phyloP scores from a whole-genome alignment of 2,113 vertebrate genomes.

The Atractosteus spatula region DNA sequence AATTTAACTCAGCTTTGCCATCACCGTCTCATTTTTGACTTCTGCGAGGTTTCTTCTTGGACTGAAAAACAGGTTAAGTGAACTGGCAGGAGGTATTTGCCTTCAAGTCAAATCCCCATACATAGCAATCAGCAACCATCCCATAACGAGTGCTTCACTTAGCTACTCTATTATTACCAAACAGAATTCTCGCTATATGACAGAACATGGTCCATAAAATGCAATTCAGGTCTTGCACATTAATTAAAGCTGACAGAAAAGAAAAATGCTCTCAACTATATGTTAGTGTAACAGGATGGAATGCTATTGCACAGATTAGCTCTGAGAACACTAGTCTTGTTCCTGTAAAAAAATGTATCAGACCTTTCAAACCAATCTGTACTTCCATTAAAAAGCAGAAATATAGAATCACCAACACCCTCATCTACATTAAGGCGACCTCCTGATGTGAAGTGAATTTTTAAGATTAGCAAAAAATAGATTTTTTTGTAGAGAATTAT shows the following conservation, averaged over 20 bases:
- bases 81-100: slow-evolving; percentile 4
- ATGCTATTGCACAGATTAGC: no score
- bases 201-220: not conserved
- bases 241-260: not conserved
- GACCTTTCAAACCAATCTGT: no score
- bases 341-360: no score
- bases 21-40: not conserved
- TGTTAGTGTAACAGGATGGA: no score
- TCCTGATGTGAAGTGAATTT: no score
- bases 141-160: not conserved
- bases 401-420: no score
- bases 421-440: no score
- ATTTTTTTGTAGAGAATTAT: no score
- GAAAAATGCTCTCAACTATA: not conserved
- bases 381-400: no score
- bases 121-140: not conserved
- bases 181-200: not conserved
- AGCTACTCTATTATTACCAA: not conserved
- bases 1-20: not conserved
- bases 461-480: no score
- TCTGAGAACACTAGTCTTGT: no score
- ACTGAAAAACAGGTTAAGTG: not conserved
- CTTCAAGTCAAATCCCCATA: not conserved
- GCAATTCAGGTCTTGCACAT: not conserved
- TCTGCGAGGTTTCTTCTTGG: not conserved